Conservation (phyloP, 2,888 invertebrate species). For the Leptopilina drosophilae region DNA sequence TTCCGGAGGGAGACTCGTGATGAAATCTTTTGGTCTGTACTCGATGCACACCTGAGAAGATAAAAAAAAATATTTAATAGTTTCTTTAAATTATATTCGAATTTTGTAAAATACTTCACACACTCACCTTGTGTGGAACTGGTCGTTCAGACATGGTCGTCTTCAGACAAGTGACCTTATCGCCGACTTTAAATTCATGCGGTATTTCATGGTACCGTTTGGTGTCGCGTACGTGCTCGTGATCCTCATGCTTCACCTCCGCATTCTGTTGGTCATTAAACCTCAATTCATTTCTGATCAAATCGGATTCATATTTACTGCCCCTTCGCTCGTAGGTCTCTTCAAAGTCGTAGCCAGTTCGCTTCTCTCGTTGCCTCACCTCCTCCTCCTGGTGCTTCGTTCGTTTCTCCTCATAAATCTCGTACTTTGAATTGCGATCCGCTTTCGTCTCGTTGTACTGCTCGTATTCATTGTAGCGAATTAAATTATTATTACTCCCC, state of each 20-base stretch:
- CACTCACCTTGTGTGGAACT: constrained; percentile 74
- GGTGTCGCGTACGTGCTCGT: constrained; percentile 51
- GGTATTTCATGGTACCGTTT: constrained; percentile 66
- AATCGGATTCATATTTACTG: constrained; percentile 69
- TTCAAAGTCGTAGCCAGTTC: constrained; percentile 67
- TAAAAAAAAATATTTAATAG: neutral
- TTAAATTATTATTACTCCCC: constrained; percentile 68
- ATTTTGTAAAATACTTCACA: no score
- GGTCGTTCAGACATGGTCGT: constrained; percentile 75
- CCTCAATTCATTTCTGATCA: constrained; percentile 39
- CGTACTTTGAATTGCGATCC: constrained; percentile 64
- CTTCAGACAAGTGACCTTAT: constrained; percentile 76
- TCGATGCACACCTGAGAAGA: constrained; percentile 72
- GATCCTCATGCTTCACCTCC: constrained; percentile 49
- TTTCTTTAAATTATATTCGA: no score
- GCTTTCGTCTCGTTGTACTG: constrained; percentile 57
- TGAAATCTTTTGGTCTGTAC: constrained; percentile 74
- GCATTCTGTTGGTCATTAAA: constrained; percentile 48
- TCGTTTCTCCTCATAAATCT: constrained; percentile 65
- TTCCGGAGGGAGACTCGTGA: constrained; percentile 76
- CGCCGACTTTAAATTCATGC: constrained; percentile 77
- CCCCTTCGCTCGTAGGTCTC: constrained; percentile 67
- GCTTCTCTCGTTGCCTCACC: constrained; percentile 62
- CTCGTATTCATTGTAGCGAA: constrained; percentile 63
- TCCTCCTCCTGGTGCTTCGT: constrained; percentile 55